Evolutionary conservation across 2,888 invertebrate genomes (phyloP).

Genomic region (Neoitamus cyanurus): DNA sequence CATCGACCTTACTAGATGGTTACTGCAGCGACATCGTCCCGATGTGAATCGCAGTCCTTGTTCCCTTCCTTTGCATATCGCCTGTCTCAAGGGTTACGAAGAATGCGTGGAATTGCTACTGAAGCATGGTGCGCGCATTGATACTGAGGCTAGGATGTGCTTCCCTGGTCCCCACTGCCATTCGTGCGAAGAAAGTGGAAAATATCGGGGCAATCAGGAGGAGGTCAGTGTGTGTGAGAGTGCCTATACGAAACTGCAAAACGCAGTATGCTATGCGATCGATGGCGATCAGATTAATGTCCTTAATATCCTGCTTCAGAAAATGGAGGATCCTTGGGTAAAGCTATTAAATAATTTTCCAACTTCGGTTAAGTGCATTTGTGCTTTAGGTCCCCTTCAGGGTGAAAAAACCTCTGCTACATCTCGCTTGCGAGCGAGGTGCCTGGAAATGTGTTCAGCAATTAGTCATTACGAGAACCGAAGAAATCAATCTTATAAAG

Average conservation of each 20-base stretch:
- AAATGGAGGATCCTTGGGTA: slow-evolving; percentile 78
- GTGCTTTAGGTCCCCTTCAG: slow-evolving; percentile 67
- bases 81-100: slow-evolving; percentile 77
- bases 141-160: slow-evolving; percentile 79
- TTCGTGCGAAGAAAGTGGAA: slow-evolving; percentile 77
- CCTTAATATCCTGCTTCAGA: slow-evolving; percentile 73
- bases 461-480: slow-evolving; percentile 73
- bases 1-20: slow-evolving; percentile 76
- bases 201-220: slow-evolving; percentile 69
- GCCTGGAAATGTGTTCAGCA: slow-evolving; percentile 79
- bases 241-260: slow-evolving; percentile 72
- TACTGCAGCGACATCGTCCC: slow-evolving; percentile 72
- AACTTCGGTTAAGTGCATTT: neutral
- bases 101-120: slow-evolving; percentile 76
- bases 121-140: slow-evolving; percentile 77
- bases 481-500: slow-evolving; percentile 77
- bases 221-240: slow-evolving; percentile 68
- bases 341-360: neutral
- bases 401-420: slow-evolving; percentile 72
- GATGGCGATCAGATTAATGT: slow-evolving; percentile 80
- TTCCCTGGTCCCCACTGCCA: slow-evolving; percentile 78
- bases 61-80: slow-evolving; percentile 79
- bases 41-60: slow-evolving; percentile 79
- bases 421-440: slow-evolving; percentile 77
- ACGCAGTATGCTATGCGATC: slow-evolving; percentile 77